Conservation (phyloP, 2,113 vertebrate genomes). For the Takifugu flavidus region DNA sequence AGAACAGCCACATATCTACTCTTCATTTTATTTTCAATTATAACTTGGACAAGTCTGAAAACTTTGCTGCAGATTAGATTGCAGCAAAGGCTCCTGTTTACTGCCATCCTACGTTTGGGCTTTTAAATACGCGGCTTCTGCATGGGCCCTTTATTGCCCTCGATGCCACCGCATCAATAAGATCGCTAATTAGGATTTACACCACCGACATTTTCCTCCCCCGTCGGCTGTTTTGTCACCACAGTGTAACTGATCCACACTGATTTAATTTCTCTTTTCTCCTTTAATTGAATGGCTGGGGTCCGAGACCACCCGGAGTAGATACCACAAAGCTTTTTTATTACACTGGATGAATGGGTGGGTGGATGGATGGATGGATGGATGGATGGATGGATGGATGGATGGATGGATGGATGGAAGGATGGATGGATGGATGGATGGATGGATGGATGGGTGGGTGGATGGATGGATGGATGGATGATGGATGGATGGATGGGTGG, state of each 20-base stretch:
- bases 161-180: constrained; percentile 58
- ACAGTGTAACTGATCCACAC: constrained; percentile 70
- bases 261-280: constrained; percentile 72
- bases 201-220: constrained; percentile 57
- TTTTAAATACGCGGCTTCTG: constrained; percentile 20
- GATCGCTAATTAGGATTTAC: constrained; percentile 73
- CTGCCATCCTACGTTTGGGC: constrained; percentile 2
- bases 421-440: no score
- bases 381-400: no score
- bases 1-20: constrained; percentile 14
- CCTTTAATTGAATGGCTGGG: constrained; percentile 66
- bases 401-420: no score
- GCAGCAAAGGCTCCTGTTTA: not conserved
- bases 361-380: no score
- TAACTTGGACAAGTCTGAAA: constrained; percentile 8
- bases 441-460: no score
- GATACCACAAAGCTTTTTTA: no score
- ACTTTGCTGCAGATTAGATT: constrained; percentile 9
- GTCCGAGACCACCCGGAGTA: constrained; percentile 49
- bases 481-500: no score
- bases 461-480: no score
- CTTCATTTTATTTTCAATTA: constrained; percentile 33
- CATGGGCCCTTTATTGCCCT: constrained; percentile 29
- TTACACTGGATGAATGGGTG: no score
- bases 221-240: constrained; percentile 67